Percentiles rank a stretch among this genome's conserved stretches.
phyloP scores from a whole-genome alignment of 2,888 invertebrate species.

The Sylvicola cinctus region DNA sequence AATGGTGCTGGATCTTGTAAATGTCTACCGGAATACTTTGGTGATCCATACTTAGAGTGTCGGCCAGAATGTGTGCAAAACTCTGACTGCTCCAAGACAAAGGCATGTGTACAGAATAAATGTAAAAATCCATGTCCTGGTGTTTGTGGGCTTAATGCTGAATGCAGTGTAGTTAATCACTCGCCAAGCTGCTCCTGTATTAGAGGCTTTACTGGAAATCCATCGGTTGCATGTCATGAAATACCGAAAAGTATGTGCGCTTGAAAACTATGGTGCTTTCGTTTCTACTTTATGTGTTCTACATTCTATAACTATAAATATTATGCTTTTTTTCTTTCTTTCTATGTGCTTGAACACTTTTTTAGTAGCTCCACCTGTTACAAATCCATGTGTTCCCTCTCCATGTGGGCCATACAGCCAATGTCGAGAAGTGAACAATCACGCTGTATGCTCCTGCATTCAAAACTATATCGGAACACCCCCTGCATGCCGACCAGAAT shows the following conservation, averaged over 20 bases:
- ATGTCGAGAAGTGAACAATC: conserved; percentile 47
- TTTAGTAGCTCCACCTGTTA: conserved; percentile 12
- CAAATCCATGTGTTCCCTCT: conserved; percentile 48
- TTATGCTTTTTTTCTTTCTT: conserved; percentile 10
- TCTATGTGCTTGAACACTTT: neutral
- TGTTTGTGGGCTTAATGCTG: conserved; percentile 60
- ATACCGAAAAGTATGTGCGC: conserved; percentile 30
- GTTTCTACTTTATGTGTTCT: neutral
- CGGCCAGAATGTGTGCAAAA: conserved; percentile 71
- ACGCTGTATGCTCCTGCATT: conserved; percentile 62
- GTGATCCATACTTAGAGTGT: conserved; percentile 73
- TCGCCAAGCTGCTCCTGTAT: conserved; percentile 62
- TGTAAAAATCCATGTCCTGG: conserved; percentile 68
- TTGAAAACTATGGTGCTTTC: conserved; percentile 19
- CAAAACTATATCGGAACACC: conserved; percentile 54
- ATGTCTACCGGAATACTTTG: conserved; percentile 62
- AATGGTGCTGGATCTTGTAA: conserved; percentile 67
- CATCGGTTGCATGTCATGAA: conserved; percentile 34
- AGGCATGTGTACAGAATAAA: conserved; percentile 67
- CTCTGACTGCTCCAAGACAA: conserved; percentile 53
- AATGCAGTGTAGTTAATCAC: conserved; percentile 63
- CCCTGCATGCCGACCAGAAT: conserved; percentile 55
- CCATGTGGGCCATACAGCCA: conserved; percentile 61
- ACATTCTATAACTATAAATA: conserved; percentile 15
- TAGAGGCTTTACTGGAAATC: conserved; percentile 60